Base-by-base conservation (phyloP, 1,140 invertebrate species). In the Drosophila ohnishii region DNA sequence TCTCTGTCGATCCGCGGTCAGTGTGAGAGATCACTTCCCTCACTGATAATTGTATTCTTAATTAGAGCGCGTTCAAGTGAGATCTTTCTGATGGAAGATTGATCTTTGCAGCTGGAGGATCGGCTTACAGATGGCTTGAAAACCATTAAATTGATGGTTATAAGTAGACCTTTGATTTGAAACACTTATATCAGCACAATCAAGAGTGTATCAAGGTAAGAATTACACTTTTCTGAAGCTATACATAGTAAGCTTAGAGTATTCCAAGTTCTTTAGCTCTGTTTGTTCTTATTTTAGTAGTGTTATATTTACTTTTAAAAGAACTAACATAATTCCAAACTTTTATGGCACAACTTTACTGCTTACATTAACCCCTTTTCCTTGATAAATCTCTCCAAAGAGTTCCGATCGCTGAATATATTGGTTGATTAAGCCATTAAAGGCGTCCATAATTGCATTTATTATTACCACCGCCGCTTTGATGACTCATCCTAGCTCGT, bases 401-500 rank as follows among this genome's bases (percentile, higher is more conserved):
- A 45, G 51, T 19, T 32, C 25, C 28, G 13, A 47, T 75, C 37
- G 6, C 13, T 37, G n/a, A 65, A 39, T 45, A 59, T 34, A 59
- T 42, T 39, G 28, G 14, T 63, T 63, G 28, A 63, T 60, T 30
- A 61, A 42, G 3, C 35, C 25, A 59, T 14, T 53, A n/a, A 35
- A 58, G 34, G 45, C n/a, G 59, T 65, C 44, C 39, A 34, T 45
- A 66, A 78, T 61, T 76, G 61, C 45, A 50, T 47, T 39, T 45
- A 48, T 77, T 75, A 61, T 78, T 59, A 65, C 56, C 75, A 73
- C 45, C 65, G 1, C 30, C n/a, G 22, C 5, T 57, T 48, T 74
- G 72, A 75, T 76, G 72, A 76, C 56, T 76, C 73, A 76, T 75
- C 22, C 37, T 32, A 19, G n/a, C 51, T 75, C 71, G 71, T 75